Percentiles rank a stretch among this genome's conserved stretches.
Conservation (phyloP, 2,888 invertebrate species). For the Archips xylosteana region DNA sequence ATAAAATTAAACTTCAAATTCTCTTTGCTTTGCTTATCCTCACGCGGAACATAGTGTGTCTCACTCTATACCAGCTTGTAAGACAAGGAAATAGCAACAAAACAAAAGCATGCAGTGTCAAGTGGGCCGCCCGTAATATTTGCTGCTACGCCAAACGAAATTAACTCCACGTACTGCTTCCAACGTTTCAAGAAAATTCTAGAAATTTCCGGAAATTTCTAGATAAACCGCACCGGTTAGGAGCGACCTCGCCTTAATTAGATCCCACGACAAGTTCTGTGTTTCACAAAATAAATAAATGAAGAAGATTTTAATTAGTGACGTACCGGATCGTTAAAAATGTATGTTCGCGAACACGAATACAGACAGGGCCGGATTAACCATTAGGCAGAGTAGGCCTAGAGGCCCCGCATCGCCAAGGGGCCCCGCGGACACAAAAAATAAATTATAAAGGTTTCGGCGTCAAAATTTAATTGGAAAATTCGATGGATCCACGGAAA, state of each 20-base stretch:
- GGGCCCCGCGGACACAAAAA: no score
- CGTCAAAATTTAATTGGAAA: no score
- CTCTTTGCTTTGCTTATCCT: background rate
- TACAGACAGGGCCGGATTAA: no score
- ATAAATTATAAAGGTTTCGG: no score
- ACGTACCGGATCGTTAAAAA: no score
- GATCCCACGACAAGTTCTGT: conserved; percentile 48
- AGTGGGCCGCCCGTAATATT: conserved; percentile 19
- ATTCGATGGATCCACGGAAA: no score
- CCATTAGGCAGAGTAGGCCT: no score
- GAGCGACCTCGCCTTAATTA: conserved; percentile 57
- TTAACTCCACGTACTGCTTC: conserved; percentile 35
- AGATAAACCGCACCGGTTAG: conserved; percentile 31
- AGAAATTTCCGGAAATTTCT: conserved; percentile 60
- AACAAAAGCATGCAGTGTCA: background rate
- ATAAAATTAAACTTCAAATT: background rate
- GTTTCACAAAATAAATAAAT: conserved; percentile 7
- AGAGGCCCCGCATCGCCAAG: no score
- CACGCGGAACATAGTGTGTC: background rate
- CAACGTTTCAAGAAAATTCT: conserved; percentile 54
- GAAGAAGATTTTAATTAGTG: background rate
- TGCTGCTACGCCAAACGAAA: conserved; percentile 25
- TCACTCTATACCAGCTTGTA: background rate
- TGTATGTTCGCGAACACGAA: no score
- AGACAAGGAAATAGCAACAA: background rate